A percentile compares a stretch with the other conserved stretches of the same genome.
Evolutionary conservation across 2,888 invertebrate genomes (phyloP).

Genomic region (Chelonus formosanus): DNA sequence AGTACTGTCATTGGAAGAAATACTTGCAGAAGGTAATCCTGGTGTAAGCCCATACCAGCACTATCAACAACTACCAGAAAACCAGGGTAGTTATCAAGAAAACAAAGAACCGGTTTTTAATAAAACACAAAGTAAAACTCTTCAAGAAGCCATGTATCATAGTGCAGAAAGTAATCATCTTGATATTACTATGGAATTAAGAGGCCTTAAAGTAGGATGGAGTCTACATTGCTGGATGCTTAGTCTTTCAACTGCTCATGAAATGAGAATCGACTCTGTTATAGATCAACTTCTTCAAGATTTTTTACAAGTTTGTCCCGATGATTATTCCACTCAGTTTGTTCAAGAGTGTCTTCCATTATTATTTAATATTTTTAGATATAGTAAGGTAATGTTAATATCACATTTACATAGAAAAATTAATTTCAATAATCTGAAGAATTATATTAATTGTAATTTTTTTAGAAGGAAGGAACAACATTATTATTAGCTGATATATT

Average conservation of each 20-base stretch:
- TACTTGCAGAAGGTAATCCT: constrained; percentile 82
- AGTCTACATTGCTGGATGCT: constrained; percentile 93
- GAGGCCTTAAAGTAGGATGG: constrained; percentile 89
- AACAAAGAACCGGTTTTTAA: constrained; percentile 68
- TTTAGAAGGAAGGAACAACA: constrained; percentile 87
- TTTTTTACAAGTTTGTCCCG: constrained; percentile 89
- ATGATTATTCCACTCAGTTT: constrained; percentile 88
- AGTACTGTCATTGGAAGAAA: constrained; percentile 87
- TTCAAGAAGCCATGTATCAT: constrained; percentile 95
- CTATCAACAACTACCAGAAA: constrained; percentile 56
- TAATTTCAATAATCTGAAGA: too few relatives aligned
- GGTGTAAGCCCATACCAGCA: constrained; percentile 43
- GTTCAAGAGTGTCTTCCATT: constrained; percentile 90
- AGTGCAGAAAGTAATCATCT: constrained; percentile 91
- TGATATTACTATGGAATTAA: constrained; percentile 89
- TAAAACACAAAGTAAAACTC: constrained; percentile 83
- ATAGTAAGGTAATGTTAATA: constrained; percentile 76
- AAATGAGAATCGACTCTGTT: constrained; percentile 81
- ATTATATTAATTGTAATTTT: constrained; percentile 33
- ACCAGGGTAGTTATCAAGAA: constrained; percentile 59
- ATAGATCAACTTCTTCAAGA: constrained; percentile 90
- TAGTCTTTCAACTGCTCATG: constrained; percentile 86
- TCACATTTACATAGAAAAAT: neutral
- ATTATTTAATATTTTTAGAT: constrained; percentile 87
- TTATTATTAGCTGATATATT: constrained; percentile 87